Evolutionary conservation across 2,888 invertebrate species (phyloP), one percentile per base, ranked within the genome.

Genomic region (Parasteatoda lunata): DNA sequence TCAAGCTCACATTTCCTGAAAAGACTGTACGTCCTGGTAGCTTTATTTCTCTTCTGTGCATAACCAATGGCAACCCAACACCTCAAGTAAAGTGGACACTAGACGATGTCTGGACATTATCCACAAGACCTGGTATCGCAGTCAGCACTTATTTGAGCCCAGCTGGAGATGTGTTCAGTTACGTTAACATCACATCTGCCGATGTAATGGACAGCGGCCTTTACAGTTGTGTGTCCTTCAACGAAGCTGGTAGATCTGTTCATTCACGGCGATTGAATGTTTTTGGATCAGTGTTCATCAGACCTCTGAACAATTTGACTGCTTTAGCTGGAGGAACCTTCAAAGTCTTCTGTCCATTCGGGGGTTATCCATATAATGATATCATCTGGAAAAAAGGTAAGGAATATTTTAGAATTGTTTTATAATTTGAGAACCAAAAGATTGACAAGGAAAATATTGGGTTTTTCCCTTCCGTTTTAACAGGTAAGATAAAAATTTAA

Each of bases 1-100:
- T 92, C 47, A 87, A 90, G 13, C 90, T 86, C 5, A 81, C 89
- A 0, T 90, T 90, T 59, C 84, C 83, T 0, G 89, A 90, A 65
- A 88, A 89, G 71, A 90, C 90, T 0, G 89, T 90, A 5, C 86
- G 89, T 13, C 88, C 86, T 3, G 90, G 90, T 9, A 82, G 84
- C 54, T 84, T 72, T 45, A 85, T 90, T 2, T 89, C 90, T 0
- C 52, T 90, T n/a, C 79, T 78, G 11, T 90, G 90, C 69, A 78
- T 89, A 3, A 89, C 90, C 5, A 77, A 59, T 47, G 90, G 89
- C 45, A 87, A 85, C 68, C 90, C 90, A 13, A 77, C 89, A 8
- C 90, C 90, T 4, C 88, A 89, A 69, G 77, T 90, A 11, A 87
- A 84, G 48, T 90, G 90, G 90, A 88, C 88, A 30, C 30, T 90